These are phyloP conservation scores for Tylochromis polylepis DNA, from an alignment of 2,113 vertebrate genomes.

Conservation along the genomic window DNA sequence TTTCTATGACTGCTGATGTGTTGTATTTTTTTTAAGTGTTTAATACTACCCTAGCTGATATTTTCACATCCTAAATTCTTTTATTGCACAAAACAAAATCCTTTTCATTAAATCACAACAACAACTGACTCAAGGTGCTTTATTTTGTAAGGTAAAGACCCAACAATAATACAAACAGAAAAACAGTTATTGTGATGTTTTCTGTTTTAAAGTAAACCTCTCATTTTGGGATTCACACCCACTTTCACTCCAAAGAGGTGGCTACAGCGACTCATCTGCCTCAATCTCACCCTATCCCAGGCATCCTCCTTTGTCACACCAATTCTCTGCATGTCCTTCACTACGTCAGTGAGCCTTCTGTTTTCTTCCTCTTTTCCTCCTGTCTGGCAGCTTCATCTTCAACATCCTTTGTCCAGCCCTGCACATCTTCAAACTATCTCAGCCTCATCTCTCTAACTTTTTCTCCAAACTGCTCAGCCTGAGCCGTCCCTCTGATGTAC, in stretches of 20 bases:
- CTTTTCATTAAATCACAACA: too few relatives aligned
- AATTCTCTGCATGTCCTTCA: not conserved
- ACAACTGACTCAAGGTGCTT: not conserved
- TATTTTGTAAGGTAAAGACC: not conserved
- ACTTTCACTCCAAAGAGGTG: not conserved
- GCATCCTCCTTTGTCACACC: not conserved
- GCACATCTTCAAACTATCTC: not conserved
- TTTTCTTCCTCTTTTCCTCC: not conserved
- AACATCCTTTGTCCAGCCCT: not conserved
- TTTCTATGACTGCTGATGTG: not conserved
- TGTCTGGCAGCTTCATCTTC: not conserved
- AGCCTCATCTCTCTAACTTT: not conserved
- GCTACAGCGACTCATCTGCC: not conserved
- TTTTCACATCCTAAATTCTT: not conserved
- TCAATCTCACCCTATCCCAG: not conserved
- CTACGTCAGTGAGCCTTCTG: not conserved
- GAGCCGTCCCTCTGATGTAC: not conserved
- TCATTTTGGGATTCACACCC: not conserved
- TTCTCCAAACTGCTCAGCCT: not conserved
- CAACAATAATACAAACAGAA: too few relatives aligned
- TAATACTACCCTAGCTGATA: not conserved
- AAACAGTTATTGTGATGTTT: too few relatives aligned
- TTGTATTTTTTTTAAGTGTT: not conserved
- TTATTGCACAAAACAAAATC: fast-evolving
- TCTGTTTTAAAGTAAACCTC: too few relatives aligned